Base-by-base conservation (phyloP, 2,888 invertebrate genomes). In the Amblyteles armatorius region DNA sequence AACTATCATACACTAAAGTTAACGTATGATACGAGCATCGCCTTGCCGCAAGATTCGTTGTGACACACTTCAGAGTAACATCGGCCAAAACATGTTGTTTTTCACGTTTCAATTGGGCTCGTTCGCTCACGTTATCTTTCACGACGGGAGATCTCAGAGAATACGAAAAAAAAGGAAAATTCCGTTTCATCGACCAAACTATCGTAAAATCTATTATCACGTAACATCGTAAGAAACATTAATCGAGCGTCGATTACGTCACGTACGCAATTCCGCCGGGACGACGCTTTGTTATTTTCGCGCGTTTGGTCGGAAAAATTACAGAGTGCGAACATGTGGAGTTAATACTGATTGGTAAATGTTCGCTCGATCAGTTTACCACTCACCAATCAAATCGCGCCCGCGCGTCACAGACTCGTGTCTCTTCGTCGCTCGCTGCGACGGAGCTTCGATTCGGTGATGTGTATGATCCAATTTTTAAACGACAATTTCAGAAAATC, bases 341-440 rank as follows among this genome's bases (percentile, higher is more conserved):
- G 67, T 79, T 87, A 88, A 88, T 88, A 88, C 88, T 88, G 86
- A 88, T 86, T 85, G 86, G 88, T 83, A 81, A 86, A 85, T 86
- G 82, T 87, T 84, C 48, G 68, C 67, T 79, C 82, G 68, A 82
- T 83, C 69, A 74, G 73, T 79, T 71, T 50, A 44, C 65, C 74
- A 85, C 79, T 83, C 74, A 79, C 79, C 80, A 60, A 85, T 74
- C 81, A 72, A 55, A 22, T 48, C 57, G 60, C 73, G 73, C 68
- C 63, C 73, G 79, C 44, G 67, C 57, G 33, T 78, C 44, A 44
- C 57, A 9, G 29, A 40, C 29, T 29, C 16, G 9, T 40, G 40
- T 40, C n/a, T 44, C 57, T 60, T 16, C 48, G 55, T 79, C 55
- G 13, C 36, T 16, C 48, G 29, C 44, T 36, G 36, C 71, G 55